A percentile compares a stretch with the other conserved stretches of the same genome.
phyloP scores from a whole-genome alignment of 2,888 invertebrate species.

The Tinea pellionella region DNA sequence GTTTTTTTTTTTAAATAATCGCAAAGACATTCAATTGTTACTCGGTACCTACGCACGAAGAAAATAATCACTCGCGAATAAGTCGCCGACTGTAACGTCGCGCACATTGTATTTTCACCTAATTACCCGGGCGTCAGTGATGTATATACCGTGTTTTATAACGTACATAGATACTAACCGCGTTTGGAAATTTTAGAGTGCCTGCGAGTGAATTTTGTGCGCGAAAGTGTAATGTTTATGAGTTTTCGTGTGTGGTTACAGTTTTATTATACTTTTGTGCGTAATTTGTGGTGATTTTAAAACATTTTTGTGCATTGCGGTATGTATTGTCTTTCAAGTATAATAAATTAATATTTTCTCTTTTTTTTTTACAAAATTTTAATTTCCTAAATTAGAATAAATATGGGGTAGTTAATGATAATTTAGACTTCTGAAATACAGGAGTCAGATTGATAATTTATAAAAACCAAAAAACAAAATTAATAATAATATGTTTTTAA shows the following conservation, averaged over 20 bases:
- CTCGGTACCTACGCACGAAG: not conserved
- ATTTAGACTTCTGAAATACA: no score
- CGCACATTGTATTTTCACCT: slow-evolving; percentile 26
- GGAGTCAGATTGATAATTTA: no score
- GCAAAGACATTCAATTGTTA: slow-evolving; percentile 3
- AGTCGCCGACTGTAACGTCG: not conserved
- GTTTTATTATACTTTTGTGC: not conserved
- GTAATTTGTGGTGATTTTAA: no score
- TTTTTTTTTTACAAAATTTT: no score
- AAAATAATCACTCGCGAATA: not conserved
- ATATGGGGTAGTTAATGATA: no score
- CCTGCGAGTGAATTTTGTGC: not conserved
- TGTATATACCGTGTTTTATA: slow-evolving; percentile 47
- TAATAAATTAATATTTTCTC: no score
- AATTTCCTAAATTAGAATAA: no score
- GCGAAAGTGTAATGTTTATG: not conserved
- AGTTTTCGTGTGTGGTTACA: not conserved
- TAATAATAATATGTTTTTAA: no score
- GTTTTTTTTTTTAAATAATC: not conserved
- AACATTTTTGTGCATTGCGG: no score
- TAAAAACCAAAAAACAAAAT: no score
- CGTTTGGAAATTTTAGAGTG: not conserved
- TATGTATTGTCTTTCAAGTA: no score
- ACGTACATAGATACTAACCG: slow-evolving; percentile 21
- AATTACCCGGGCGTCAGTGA: slow-evolving; percentile 46